Evolutionary conservation across 2,113 vertebrate genomes (phyloP), one percentile per base, ranked within the genome.

Genomic region (Corythoichthys intestinalis): DNA sequence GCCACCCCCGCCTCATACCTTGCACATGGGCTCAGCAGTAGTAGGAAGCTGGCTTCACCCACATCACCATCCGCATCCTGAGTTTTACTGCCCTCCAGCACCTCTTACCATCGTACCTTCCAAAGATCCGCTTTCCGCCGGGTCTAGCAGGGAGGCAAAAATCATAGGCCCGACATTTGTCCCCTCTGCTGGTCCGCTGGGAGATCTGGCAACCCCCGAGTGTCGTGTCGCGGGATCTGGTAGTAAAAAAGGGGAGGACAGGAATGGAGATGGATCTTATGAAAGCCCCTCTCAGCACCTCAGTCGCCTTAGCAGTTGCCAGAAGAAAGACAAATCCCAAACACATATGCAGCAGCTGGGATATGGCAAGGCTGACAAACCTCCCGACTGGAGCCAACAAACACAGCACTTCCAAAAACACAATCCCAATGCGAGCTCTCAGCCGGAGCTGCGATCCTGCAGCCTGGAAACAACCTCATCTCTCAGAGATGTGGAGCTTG

Each of bases 101-200:
- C 88, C 89, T 48, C 83, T 90, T 35, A 81, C 88, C 65, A 73
- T 92, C 10, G 91, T 81, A 56, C 91, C 35, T 77, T 93, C 94
- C 79, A 94, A 95, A 78, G 96, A 97, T 75, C 92, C 94, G 57
- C 77, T 71, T 44, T 70, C 81, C 46, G 64, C 61, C 3, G 68
- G 92, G 49, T 90, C 92, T n/a, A 69, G 72, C 64, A 80, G 81
- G 63, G 95, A 96, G 79, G 84, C 91, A 5, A 95, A 95, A 88
- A 87, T 94, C 75, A 93, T 86, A 0, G 94, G 94, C 48, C 93
- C 95, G 65, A 97, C 95, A 0, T 92, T 94, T 39, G 94, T 98
- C 86, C 96, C 96, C 83, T 97, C 95, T 0, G 93, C 93, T 67
- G 95, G 94, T 4, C 93, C 94, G 57, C 76, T 94, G 66, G 90